Percentiles rank a stretch among this genome's conserved stretches.
phyloP scores from a whole-genome alignment of 2,797 vertebrate species.

The Bovichtus diacanthus region DNA sequence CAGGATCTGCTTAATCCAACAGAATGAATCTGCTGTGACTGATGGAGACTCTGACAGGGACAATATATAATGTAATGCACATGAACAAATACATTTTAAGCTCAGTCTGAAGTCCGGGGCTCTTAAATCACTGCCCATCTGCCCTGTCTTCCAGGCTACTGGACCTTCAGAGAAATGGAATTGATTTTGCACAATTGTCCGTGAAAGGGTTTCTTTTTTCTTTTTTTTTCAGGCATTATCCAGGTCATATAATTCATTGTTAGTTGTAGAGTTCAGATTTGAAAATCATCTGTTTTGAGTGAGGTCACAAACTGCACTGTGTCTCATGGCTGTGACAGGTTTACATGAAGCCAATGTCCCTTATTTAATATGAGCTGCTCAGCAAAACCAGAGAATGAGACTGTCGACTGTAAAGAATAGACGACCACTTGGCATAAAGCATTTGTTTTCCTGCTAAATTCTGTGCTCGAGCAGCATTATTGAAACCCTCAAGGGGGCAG shows the following conservation, averaged over 20 bases:
- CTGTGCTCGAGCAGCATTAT: not conserved
- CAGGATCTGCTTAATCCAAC: slow-evolving; percentile 63
- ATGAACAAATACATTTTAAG: slow-evolving; percentile 23
- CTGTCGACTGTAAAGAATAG: not conserved
- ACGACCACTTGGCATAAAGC: not conserved
- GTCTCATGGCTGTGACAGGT: not conserved
- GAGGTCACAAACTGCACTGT: not conserved
- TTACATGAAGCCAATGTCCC: not conserved
- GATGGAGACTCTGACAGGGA: slow-evolving; percentile 9
- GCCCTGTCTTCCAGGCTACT: not conserved
- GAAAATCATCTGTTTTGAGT: slow-evolving; percentile 1
- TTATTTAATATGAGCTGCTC: slow-evolving; percentile 6
- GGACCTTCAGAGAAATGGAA: not conserved
- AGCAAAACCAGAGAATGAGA: not conserved
- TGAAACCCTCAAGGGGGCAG: slow-evolving; percentile 68
- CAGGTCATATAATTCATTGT: not conserved
- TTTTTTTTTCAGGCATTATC: not conserved
- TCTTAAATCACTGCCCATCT: slow-evolving; percentile 18
- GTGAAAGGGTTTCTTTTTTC: not conserved
- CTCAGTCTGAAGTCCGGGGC: not conserved
- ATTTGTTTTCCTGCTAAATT: not conserved
- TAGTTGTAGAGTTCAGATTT: slow-evolving; percentile 1
- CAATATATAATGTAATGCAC: not conserved
- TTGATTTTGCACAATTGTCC: not conserved
- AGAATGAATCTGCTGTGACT: slow-evolving; percentile 35